phyloP scores from a whole-genome alignment of 2,797 vertebrate genomes.

The Hipposideros larvatus region DNA sequence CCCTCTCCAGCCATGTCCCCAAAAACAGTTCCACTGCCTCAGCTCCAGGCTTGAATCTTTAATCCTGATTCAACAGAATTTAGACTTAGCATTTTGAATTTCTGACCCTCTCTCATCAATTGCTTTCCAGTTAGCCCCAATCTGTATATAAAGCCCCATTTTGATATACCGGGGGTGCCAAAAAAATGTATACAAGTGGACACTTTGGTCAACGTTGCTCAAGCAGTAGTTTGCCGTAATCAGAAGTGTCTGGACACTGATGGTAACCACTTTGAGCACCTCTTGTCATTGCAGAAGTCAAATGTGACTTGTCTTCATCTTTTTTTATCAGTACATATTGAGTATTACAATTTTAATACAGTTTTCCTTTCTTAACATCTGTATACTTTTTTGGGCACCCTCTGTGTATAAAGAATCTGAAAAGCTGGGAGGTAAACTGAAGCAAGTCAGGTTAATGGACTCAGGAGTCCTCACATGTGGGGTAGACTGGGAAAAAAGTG shows the following conservation, averaged over 20 bases:
- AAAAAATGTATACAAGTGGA: too few species aligned
- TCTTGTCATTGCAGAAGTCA: too few species aligned
- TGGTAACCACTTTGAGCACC: too few species aligned
- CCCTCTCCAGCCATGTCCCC: background rate
- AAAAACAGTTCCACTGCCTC: background rate
- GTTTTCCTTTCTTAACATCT: too few species aligned
- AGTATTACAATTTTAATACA: too few species aligned
- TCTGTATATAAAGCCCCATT: background rate
- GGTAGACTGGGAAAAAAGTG: background rate
- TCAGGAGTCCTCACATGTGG: background rate
- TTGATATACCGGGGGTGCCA: background rate
- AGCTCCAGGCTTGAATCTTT: background rate
- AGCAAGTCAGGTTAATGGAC: background rate
- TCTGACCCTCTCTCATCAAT: background rate
- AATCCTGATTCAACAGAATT: background rate
- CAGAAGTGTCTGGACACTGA: too few species aligned
- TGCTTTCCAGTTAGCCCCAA: background rate
- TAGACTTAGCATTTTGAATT: conserved; percentile 9
- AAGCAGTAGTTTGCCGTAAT: too few species aligned
- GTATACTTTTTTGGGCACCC: too few species aligned
- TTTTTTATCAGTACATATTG: too few species aligned
- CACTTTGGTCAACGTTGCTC: too few species aligned
- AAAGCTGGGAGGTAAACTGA: background rate
- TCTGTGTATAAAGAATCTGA: background rate
- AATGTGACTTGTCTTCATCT: too few species aligned